Evolutionary conservation across 1,140 invertebrate species (phyloP), one percentile per base, ranked within the genome.

Genomic region (Atta colombica): DNA sequence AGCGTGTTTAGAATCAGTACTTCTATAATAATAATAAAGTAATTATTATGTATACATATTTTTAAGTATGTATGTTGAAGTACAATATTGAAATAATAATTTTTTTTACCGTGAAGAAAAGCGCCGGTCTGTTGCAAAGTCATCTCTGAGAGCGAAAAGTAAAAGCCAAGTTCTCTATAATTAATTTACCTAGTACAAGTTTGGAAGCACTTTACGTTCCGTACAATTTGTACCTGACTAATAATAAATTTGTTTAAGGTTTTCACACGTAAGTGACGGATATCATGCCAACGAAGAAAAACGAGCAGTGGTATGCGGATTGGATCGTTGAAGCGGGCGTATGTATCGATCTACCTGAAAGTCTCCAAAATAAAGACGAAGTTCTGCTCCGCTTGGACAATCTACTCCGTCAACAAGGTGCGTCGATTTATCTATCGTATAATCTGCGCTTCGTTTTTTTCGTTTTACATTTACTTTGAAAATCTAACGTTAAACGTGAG

Each of bases 351-450:
- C 21, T 58, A 55, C 25, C 49, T 18, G 28, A n/a, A 18, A 69
- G n/a, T 68, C 45, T 58, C 21, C 66, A 71, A 16, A 81, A 31
- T 31, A 81, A 81, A 71, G 49, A 81, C n/a, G 78, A 81, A n/a
- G 78, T 71, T 3, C 14, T 81, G n/a, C 66, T 35, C n/a, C 78
- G 78, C 35, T 53, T 80, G 66, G 78, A 81, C 31, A 71, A 81
- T 6, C 6, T 81, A 31, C 66, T 81, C 1, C 78, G 66, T 81
- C 78, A 81, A n/a, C 78, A 58, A 71, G 78, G 66, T 71, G 69
- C 16, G 28, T 35, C 35, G 16, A 77, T 45, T 77, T 65, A 51
- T 63, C 25, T 61, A 61, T 10, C 55, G 0, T 61, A 0, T 65
- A 65, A 77, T 77, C 18, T 45, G 21, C 25, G 12, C 21, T 65